A percentile compares a stretch with the other conserved stretches of the same genome.
phyloP scores from a whole-genome alignment of 2,888 invertebrate genomes.

The Hipparchia semele region DNA sequence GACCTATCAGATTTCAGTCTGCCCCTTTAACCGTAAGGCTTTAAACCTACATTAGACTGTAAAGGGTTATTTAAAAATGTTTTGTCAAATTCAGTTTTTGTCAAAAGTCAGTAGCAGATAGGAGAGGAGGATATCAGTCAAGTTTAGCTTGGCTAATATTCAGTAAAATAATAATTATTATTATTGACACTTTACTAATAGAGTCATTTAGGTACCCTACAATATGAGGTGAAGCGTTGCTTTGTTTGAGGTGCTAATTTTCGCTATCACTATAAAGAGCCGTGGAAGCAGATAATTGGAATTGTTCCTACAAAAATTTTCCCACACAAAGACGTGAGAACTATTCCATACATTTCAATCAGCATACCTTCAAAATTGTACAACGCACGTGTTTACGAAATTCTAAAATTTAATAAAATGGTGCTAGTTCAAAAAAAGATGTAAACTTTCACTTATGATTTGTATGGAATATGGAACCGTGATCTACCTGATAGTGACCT shows the following conservation, averaged over 20 bases:
- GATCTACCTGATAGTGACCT: slow-evolving; percentile 46
- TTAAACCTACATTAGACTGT: too few species aligned
- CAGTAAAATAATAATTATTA: too few species aligned
- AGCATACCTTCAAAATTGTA: slow-evolving; percentile 24
- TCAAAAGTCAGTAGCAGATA: too few species aligned
- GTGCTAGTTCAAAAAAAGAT: slow-evolving; percentile 13
- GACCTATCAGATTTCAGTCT: too few species aligned
- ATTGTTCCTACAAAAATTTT: slow-evolving; percentile 26
- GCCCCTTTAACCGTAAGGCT: too few species aligned
- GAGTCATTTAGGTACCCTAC: not conserved
- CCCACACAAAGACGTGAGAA: slow-evolving; percentile 36
- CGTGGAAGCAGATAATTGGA: slow-evolving; percentile 27
- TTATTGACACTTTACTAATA: too few species aligned
- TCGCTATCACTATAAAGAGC: not conserved
- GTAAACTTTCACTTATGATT: slow-evolving; percentile 34
- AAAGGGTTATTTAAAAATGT: too few species aligned
- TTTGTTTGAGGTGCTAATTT: not conserved
- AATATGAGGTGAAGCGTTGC: not conserved
- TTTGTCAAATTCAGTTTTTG: too few species aligned
- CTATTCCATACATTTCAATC: slow-evolving; percentile 21
- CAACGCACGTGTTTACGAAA: slow-evolving; percentile 33
- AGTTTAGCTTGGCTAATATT: too few species aligned
- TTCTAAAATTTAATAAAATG: slow-evolving; percentile 20
- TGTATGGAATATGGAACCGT: slow-evolving; percentile 14
- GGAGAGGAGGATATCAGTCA: too few species aligned